phyloP scores from a whole-genome alignment of 2,888 invertebrate species.

The Drosophila setosimentum region DNA sequence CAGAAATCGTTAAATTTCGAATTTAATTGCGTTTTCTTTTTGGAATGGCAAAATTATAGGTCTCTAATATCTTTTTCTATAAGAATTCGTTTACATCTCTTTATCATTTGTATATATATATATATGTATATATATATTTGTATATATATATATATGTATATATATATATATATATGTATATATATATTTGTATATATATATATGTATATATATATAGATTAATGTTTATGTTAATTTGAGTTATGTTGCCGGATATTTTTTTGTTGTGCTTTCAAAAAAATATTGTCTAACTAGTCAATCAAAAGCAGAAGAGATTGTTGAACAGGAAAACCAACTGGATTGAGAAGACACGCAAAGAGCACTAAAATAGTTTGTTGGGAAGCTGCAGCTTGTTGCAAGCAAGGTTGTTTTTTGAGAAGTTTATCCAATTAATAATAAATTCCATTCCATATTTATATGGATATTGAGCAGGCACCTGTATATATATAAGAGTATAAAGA shows the following conservation, averaged over 20 bases:
- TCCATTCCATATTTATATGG: slow-evolving; percentile 8
- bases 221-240: no score
- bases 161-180: no score
- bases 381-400: neutral
- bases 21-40: neutral
- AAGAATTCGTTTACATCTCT: neutral
- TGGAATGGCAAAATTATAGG: neutral
- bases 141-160: no score
- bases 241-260: neutral
- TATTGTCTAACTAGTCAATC: neutral
- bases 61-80: neutral
- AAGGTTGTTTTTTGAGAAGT: slow-evolving; percentile 1
- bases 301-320: slow-evolving; percentile 16
- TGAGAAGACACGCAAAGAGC: neutral
- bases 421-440: slow-evolving; percentile 13
- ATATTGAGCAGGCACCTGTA: neutral
- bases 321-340: neutral
- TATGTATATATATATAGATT: no score
- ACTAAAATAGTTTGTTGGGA: neutral
- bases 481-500: neutral
- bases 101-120: no score
- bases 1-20: neutral
- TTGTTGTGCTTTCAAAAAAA: neutral
- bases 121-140: no score
- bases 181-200: no score